Evolutionary conservation across 2,113 vertebrate species (phyloP).

Genomic region (Chionodraco myersi): DNA sequence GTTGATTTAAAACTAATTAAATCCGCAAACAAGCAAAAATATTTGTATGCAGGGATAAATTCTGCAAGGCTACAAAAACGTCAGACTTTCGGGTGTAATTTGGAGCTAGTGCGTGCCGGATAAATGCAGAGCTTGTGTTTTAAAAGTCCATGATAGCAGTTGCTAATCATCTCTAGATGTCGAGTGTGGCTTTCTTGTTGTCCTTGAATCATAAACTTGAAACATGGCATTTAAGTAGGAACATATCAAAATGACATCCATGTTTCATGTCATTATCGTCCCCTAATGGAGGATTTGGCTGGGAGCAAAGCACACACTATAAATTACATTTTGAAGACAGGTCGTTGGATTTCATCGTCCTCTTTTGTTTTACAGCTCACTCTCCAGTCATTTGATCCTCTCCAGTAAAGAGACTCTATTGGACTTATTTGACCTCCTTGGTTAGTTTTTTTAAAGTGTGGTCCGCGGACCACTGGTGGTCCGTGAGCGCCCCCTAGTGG

Average conservation of each 20-base stretch:
- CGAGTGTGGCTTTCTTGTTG: not conserved
- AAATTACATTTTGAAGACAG: not conserved
- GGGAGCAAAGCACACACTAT: not conserved
- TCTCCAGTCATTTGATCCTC: not conserved
- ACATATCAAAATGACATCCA: not conserved
- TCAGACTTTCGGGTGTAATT: too few species aligned
- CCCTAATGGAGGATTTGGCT: conserved; percentile 32
- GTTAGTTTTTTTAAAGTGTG: not conserved
- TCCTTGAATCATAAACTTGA: not conserved
- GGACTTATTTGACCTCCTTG: conserved; percentile 1
- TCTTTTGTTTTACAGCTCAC: not conserved
- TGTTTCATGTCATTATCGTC: not conserved
- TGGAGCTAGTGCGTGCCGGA: not conserved
- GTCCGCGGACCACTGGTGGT: too few species aligned
- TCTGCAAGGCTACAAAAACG: too few species aligned
- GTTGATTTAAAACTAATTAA: too few species aligned
- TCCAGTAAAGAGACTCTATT: not conserved
- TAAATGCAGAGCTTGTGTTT: not conserved
- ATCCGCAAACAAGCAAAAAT: too few species aligned
- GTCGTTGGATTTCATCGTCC: conserved; percentile 19
- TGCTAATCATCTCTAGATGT: not conserved
- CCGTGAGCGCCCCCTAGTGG: too few species aligned
- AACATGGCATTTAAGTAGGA: not conserved
- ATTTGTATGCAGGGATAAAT: too few species aligned
- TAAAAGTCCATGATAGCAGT: not conserved